Evolutionary conservation across 2,797 vertebrate genomes (phyloP).

Genomic region (Danio tinwini): DNA sequence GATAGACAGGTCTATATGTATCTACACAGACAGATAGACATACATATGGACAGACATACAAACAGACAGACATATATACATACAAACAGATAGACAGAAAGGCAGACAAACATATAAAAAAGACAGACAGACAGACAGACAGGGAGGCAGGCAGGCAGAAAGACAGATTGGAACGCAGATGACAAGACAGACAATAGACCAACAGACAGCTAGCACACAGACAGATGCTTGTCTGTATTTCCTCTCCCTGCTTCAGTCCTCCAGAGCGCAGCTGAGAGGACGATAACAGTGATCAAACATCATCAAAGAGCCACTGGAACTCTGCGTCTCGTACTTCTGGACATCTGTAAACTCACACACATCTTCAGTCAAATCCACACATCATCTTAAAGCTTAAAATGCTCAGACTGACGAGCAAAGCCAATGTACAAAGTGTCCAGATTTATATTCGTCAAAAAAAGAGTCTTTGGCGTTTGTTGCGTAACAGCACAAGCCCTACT

Average conservation of each 20-base stretch:
- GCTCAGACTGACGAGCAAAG: background rate
- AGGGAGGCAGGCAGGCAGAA: too few relatives aligned
- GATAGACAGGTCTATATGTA: too few relatives aligned
- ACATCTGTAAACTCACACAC: constrained; percentile 27
- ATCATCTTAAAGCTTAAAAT: background rate
- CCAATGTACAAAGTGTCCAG: background rate
- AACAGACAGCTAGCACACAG: too few relatives aligned
- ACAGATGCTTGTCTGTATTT: constrained; percentile 23
- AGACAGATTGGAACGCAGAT: too few relatives aligned
- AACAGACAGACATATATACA: too few relatives aligned
- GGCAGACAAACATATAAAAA: too few relatives aligned
- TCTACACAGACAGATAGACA: too few relatives aligned
- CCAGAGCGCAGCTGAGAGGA: constrained; percentile 19
- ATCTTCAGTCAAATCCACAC: constrained; percentile 9
- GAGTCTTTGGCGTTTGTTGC: constrained; percentile 1
- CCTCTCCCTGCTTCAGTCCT: constrained; percentile 16
- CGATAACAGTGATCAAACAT: constrained; percentile 53
- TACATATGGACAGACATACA: too few relatives aligned
- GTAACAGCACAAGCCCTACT: background rate
- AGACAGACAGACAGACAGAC: too few relatives aligned
- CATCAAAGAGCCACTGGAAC: constrained; percentile 34
- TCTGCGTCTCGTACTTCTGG: constrained; percentile 28
- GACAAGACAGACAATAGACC: too few relatives aligned
- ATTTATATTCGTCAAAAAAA: constrained; percentile 18
- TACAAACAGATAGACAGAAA: too few relatives aligned